A percentile compares a stretch with the other conserved stretches of the same genome.
Conservation (phyloP, 2,888 invertebrate genomes). For the Criorhina ranunculi region DNA sequence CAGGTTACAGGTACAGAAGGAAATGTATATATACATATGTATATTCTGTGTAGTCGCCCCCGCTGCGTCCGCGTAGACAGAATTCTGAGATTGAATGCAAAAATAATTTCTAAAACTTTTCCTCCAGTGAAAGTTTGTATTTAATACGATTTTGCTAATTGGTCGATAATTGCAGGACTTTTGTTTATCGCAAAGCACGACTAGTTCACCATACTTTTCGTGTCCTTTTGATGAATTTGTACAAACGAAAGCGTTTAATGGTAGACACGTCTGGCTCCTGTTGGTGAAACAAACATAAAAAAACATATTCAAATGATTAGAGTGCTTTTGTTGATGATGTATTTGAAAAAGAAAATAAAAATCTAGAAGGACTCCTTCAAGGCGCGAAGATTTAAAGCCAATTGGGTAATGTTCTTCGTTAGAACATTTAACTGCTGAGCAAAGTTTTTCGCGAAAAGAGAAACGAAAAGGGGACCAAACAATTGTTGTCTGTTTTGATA, state of each 20-base stretch:
- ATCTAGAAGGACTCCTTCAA: background rate
- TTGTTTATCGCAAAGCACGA: background rate
- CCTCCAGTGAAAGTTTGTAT: background rate
- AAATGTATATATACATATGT: no score
- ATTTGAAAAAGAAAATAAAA: background rate
- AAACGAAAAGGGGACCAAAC: no score
- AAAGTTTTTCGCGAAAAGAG: no score
- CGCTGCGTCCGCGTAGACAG: background rate
- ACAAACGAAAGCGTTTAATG: no score
- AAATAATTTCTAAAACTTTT: background rate
- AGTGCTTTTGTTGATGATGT: constrained; percentile 1
- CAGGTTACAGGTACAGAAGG: background rate
- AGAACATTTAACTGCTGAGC: no score
- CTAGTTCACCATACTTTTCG: background rate
- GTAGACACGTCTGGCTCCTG: no score
- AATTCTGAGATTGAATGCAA: background rate
- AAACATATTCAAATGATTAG: constrained; percentile 4
- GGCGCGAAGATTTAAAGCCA: background rate
- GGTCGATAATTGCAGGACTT: background rate
- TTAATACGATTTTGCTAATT: constrained; percentile 9
- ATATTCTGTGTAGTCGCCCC: no score
- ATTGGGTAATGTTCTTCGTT: no score
- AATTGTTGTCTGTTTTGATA: no score
- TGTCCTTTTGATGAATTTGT: no score
- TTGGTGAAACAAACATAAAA: background rate